Conservation (phyloP, 1,140 invertebrate species). For the Pomacea maculata region DNA sequence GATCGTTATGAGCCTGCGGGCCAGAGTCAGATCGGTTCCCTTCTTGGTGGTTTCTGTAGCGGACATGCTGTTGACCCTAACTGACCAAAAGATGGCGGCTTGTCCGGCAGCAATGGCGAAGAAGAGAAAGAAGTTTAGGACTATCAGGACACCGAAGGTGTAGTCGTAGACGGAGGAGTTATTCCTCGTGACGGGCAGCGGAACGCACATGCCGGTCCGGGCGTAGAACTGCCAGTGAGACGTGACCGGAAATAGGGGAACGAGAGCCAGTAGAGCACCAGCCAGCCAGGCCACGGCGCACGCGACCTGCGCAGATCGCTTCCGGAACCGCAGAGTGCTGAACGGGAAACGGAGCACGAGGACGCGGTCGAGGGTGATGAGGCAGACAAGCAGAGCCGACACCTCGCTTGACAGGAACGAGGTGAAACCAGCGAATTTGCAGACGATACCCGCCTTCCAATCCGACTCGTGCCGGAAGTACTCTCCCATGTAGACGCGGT, state of each 20-base stretch:
- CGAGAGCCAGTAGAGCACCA: conserved; percentile 17
- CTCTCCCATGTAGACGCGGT: conserved; percentile 40
- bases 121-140: conserved; percentile 32
- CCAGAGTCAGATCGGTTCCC: too few species aligned
- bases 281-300: conserved; percentile 20
- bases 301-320: conserved; percentile 16
- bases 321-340: conserved; percentile 16
- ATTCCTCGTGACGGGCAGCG: conserved; percentile 30
- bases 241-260: conserved; percentile 19
- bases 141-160: conserved; percentile 30
- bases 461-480: conserved; percentile 37
- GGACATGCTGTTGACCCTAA: neutral
- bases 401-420: conserved; percentile 45
- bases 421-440: conserved; percentile 45
- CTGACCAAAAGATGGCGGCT: conserved; percentile 25
- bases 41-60: too few species aligned
- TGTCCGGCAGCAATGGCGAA: conserved; percentile 29
- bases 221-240: conserved; percentile 34
- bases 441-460: conserved; percentile 42
- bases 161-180: conserved; percentile 32
- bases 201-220: conserved; percentile 33
- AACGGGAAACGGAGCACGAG: conserved; percentile 51
- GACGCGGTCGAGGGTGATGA: conserved; percentile 41
- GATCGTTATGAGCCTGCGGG: too few species aligned
- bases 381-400: conserved; percentile 42